Percentiles rank a stretch among this genome's conserved stretches.
Conservation (phyloP, 2,888 invertebrate species). For the Drosophila formosana region DNA sequence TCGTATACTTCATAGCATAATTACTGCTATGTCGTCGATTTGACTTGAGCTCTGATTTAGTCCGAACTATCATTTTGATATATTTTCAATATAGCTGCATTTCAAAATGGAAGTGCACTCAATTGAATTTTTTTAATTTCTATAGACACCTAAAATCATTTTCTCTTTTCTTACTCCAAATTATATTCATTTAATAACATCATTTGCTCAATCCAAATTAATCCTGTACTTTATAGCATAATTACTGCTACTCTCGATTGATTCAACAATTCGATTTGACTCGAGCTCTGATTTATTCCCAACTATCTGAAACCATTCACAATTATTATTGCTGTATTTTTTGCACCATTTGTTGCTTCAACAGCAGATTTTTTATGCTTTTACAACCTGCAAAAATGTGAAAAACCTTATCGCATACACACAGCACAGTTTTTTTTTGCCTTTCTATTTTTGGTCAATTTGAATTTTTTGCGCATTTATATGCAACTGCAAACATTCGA, state of each 20-base stretch:
- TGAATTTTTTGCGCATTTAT: neutral
- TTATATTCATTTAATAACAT: no score
- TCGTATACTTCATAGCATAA: neutral
- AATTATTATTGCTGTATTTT: neutral
- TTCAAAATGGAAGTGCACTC: neutral
- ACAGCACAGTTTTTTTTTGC: conserved; percentile 9
- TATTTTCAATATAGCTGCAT: neutral
- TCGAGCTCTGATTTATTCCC: neutral
- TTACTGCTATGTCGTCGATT: neutral
- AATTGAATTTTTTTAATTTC: neutral
- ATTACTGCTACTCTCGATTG: neutral
- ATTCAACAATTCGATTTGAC: neutral
- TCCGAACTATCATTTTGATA: neutral
- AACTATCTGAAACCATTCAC: neutral
- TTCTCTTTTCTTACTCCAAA: no score
- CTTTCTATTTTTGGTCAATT: neutral
- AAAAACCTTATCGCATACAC: conserved; percentile 8
- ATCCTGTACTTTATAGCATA: neutral
- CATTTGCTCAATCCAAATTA: neutral
- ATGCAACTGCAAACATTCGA: conserved; percentile 30
- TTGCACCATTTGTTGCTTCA: neutral
- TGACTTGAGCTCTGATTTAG: neutral
- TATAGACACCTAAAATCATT: neutral
- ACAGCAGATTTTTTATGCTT: neutral
- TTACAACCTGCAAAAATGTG: neutral